Evolutionary conservation across 2,797 vertebrate genomes (phyloP), one percentile per base, ranked within the genome.

Genomic region (Tauraco hartlaubi): DNA sequence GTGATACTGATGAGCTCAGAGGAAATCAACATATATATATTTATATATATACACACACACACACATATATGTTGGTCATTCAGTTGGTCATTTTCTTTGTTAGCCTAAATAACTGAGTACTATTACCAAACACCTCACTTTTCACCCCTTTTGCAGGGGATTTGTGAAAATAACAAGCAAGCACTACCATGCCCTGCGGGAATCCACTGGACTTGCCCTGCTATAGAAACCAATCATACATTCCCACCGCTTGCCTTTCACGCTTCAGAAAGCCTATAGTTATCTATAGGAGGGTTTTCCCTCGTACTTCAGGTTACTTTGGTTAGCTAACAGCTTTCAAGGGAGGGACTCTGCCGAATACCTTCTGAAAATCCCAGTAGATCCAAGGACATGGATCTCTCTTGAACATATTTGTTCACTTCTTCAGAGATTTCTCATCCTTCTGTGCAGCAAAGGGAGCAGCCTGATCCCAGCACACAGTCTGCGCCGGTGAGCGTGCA

Each of bases 331-430:
- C 11, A 73, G 39, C n/a, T 92, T 63, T 63, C 48, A 61, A 59
- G 28, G 9, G 6, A 20, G 9, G 2, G 3, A 17, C 2, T 33
- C 29, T 25, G 37, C 33, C 0, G 0, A 20, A 9, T 37, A 41
- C 43, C 43, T 89, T 35, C 37, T 69, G 43, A 44, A 48, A 62
- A 41, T 35, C 21, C 31, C 20, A 13, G 41, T 29, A 37, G 52
- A 48, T 59, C 68, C 33, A 41, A 67, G 20, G 22, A 55, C 61
- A n/a, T 56, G 31, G 16, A 55, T 88, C 10, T 44, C 59, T 76
- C 64, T 56, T 28, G 7, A 85, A 41, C 1, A 0, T 77, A 41
- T 62, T 75, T 77, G 35, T 66, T 85, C 56, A 28, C 23, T 37
- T 88, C 59, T 56, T 87, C 64, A 48, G 13, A 66, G 67, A 15